These are phyloP conservation scores for Acanthaster planci DNA, from an alignment of 35 echinoderm and acorn worm genomes.

Conservation along the genomic window DNA sequence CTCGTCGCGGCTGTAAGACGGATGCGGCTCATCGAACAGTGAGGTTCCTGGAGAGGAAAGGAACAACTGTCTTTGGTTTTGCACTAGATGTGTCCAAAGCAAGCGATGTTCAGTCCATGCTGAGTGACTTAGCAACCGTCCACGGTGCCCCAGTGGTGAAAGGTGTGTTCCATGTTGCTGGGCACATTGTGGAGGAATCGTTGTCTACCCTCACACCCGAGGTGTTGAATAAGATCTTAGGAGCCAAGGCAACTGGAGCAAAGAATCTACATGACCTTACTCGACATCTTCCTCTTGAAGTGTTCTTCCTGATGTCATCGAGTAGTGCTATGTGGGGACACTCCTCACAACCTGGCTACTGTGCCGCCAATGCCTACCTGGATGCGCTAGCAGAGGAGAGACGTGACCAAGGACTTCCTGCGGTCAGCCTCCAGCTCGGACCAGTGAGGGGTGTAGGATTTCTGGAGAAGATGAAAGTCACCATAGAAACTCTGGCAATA, in stretches of 20 bases:
- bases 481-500: conserved; percentile 5
- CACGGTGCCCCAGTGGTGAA: conserved; percentile 16
- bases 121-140: background rate
- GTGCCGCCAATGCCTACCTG: conserved; percentile 46
- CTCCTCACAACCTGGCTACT: conserved; percentile 48
- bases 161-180: conserved; percentile 65
- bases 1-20: background rate
- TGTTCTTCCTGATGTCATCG: conserved; percentile 58
- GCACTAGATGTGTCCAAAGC: background rate
- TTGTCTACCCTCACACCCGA: conserved; percentile 20
- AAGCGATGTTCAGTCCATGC: background rate
- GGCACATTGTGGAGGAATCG: conserved; percentile 30
- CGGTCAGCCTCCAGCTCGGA: conserved; percentile 68
- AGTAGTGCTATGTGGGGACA: conserved; percentile 67
- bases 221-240: conserved; percentile 37
- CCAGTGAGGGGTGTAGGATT: conserved; percentile 53
- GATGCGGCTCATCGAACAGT: conserved; percentile 39
- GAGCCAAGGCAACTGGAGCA: conserved; percentile 37
- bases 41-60: conserved; percentile 41
- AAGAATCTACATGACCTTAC: conserved; percentile 44
- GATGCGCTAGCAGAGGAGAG: conserved; percentile 44
- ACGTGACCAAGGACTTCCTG: conserved; percentile 44
- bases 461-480: conserved; percentile 10
- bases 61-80: conserved; percentile 28
- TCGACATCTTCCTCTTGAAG: conserved; percentile 38